Evolutionary conservation across 2,888 invertebrate species (phyloP).

Genomic region (Stictocephala bisonia): DNA sequence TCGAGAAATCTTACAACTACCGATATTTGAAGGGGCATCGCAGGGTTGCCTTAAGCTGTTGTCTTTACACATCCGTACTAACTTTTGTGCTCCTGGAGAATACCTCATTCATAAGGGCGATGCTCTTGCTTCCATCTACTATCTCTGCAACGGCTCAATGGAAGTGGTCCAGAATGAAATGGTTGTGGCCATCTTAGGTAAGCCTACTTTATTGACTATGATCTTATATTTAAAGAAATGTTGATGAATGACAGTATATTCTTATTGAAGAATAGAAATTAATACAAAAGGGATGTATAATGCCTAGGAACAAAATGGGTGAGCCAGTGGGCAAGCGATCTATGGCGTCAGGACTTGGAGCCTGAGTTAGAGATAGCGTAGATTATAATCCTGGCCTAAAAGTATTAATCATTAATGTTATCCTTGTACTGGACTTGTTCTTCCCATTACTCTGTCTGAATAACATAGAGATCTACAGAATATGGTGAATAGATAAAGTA

Average conservation of each 20-base stretch:
- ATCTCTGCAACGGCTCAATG: slow-evolving; percentile 97
- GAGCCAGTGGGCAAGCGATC: too few species aligned
- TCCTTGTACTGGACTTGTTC: too few species aligned
- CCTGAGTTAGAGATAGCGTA: too few species aligned
- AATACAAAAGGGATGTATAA: too few species aligned
- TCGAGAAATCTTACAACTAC: slow-evolving; percentile 91
- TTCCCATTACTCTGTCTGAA: too few species aligned
- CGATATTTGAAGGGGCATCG: slow-evolving; percentile 94
- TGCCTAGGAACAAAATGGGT: too few species aligned
- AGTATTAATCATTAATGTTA: too few species aligned
- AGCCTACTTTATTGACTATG: slow-evolving; percentile 62
- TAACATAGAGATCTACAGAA: too few species aligned
- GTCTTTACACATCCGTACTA: slow-evolving; percentile 91
- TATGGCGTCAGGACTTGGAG: too few species aligned
- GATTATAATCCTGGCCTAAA: too few species aligned
- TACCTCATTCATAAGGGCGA: slow-evolving; percentile 95
- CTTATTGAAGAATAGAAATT: too few species aligned
- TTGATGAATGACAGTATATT: neutral
- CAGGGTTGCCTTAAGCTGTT: slow-evolving; percentile 94
- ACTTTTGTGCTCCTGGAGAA: slow-evolving; percentile 97
- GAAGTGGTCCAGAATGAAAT: slow-evolving; percentile 96
- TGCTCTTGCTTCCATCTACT: slow-evolving; percentile 92
- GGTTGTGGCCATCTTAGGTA: slow-evolving; percentile 97
- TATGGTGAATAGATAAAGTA: too few species aligned
- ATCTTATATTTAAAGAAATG: slow-evolving; percentile 26